A percentile compares a stretch with the other conserved stretches of the same genome.
Evolutionary conservation across 2,797 vertebrate genomes (phyloP).

Genomic region (Australoheros facetus): DNA sequence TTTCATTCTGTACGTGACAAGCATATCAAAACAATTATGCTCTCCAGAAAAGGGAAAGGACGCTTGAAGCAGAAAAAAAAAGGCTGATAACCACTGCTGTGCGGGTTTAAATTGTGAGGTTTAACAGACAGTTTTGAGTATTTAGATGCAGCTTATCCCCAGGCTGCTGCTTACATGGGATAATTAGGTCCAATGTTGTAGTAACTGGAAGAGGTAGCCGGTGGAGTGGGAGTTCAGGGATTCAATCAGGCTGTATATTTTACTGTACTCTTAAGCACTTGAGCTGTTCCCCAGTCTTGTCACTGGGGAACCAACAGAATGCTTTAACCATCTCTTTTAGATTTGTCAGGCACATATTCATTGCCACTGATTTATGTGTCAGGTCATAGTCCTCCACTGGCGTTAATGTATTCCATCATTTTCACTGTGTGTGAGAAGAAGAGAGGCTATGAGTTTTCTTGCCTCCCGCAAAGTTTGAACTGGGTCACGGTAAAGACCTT

Average conservation of each 20-base stretch:
- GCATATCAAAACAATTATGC: conserved; percentile 63
- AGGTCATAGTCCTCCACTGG: conserved; percentile 70
- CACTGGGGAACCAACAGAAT: conserved; percentile 63
- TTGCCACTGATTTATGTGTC: conserved; percentile 75
- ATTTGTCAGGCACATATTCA: conserved; percentile 68
- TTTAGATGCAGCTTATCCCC: conserved; percentile 59
- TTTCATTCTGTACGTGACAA: conserved; percentile 66
- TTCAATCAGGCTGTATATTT: conserved; percentile 67
- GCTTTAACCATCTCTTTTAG: conserved; percentile 53
- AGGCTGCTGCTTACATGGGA: conserved; percentile 62
- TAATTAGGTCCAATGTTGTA: conserved; percentile 72
- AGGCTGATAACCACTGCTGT: conserved; percentile 43
- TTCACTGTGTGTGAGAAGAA: conserved; percentile 51
- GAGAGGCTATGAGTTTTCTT: conserved; percentile 52
- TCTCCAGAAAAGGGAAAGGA: conserved; percentile 34
- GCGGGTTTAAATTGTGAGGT: conserved; percentile 54
- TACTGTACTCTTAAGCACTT: conserved; percentile 60
- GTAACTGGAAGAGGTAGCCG: conserved; percentile 61
- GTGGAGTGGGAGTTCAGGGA: conserved; percentile 66
- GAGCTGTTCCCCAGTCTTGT: conserved; percentile 45
- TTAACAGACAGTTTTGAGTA: conserved; percentile 59
- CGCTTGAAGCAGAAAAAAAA: conserved; percentile 45
- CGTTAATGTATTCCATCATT: conserved; percentile 75
- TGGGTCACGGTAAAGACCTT: conserved; percentile 67
- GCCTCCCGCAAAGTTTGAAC: conserved; percentile 69